Base-by-base conservation (phyloP, 2,113 vertebrate genomes). In the Sander vitreus region DNA sequence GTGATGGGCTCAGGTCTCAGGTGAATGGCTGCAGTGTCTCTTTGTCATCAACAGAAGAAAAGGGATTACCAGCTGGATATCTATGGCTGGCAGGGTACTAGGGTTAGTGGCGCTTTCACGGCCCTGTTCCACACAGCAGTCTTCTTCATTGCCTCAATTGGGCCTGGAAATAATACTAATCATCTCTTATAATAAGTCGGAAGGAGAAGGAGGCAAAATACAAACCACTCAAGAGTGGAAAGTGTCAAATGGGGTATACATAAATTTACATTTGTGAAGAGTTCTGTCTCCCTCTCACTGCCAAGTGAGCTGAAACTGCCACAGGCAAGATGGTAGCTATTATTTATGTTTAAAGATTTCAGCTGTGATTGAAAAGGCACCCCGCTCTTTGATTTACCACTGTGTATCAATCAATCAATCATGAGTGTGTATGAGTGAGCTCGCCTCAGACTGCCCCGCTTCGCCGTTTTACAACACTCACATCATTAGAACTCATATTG, bases 331-430 rank as follows among this genome's bases (percentile, higher is more conserved):
- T 77, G 81, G 76, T 55, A 27, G 67, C 66, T 62, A 63, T 84
- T 91, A 84, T 91, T 92, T 88, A 91, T 88, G 83, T 91, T 91
- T 78, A 88, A 84, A 91, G 84, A 89, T 78, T 77, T 87, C 25
- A 55, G 59, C 83, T 76, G 73, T 84, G 88, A 88, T 87, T 86
- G 85, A 91, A 91, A 92, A 83, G 73, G 77, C 89, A 58, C 50
- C 69, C 70, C 30, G 50, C 74, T 87, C 80, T 91, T 58, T 89
- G 83, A 88, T 88, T 91, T 85, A 85, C 58, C 51, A 67, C 65
- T 59, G 47, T 76, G 59, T 83, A 87, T 87, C 83, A 86, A 87
- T 91, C 89, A 89, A 85, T 92, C 90, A 87, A 80, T 89, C 89
- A 83, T 43, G 60, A 84, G 69, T 21, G 30, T 59, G 71, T 47